Evolutionary conservation across 2,888 invertebrate species (phyloP), one percentile per base, ranked within the genome.

Genomic region (Xylota sylvarum): DNA sequence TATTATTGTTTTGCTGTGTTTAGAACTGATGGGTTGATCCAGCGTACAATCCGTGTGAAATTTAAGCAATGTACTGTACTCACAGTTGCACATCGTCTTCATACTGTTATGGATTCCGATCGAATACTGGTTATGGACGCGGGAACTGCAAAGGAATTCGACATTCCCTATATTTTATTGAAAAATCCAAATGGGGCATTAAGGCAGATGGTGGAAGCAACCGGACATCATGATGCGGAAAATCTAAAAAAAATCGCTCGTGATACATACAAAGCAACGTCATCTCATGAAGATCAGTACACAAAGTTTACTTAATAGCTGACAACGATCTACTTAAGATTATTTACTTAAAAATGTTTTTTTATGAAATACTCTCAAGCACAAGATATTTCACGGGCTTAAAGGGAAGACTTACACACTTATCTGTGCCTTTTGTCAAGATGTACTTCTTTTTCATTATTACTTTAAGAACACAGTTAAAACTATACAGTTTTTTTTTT

Each of bases 61-160:
- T 98, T 98, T 91, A 94, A 94, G 12, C 93, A 95, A 19, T 98
- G 97, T 92, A 97, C 98, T 0, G 97, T 98, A 7, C 92, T 98
- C 48, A 98, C 98, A 0, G 97, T 98, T 40, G 98, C 98, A 4
- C 98, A 98, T 93, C 94, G 98, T 50, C 93, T 98, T 32, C 96
- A 98, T 91, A 98, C 98, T 0, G 96, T 98, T 87, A 98, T 98
- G 96, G 98, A 98, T 92, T 97, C 97, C 0, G 97, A 98, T 93
- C 94, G 96, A 82, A 96, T 98, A 17, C 94, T 98, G 90, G 97
- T 98, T 1, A 96, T 98, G 95, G 96, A 97, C 90, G 94, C 95
- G 5, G 98, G 98, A 0, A 92, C 93, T 17, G 94, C 97, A 76
- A 95, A 95, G 74, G 96, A 96, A 92, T 96, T 95, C 89, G 96